Percentiles rank a stretch among this genome's conserved stretches.
Conservation (phyloP, 2,888 invertebrate genomes). For the Hypomecis atomaria region DNA sequence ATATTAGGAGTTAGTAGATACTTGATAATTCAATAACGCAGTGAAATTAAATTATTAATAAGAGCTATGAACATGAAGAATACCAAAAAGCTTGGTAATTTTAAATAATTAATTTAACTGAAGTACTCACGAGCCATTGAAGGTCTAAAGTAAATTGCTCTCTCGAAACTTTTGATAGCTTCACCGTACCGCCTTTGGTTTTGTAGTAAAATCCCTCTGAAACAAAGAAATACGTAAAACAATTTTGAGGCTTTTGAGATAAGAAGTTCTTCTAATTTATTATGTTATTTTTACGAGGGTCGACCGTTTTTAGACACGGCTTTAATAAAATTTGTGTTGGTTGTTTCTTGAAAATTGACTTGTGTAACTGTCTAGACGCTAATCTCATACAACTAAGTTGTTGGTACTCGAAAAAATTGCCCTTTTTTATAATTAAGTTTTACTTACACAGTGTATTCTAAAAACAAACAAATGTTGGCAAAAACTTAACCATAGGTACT, state of each 20-base stretch:
- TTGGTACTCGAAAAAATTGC: not conserved
- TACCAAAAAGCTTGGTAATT: constrained; percentile 48
- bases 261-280: constrained; percentile 36
- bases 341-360: constrained; percentile 25
- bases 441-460: too few relatives aligned
- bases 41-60: constrained; percentile 51
- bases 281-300: constrained; percentile 36
- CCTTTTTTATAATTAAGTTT: not conserved
- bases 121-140: constrained; percentile 94
- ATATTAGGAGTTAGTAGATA: constrained; percentile 36
- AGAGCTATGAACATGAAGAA: constrained; percentile 49
- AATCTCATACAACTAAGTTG: constrained; percentile 20
- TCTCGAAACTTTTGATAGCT: constrained; percentile 95
- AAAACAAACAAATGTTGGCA: too few relatives aligned
- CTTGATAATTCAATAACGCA: constrained; percentile 36
- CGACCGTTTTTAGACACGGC: constrained; percentile 26
- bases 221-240: constrained; percentile 73
- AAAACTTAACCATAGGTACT: too few relatives aligned
- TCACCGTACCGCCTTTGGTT: constrained; percentile 94
- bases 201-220: constrained; percentile 96
- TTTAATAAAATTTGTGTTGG: constrained; percentile 21
- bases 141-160: constrained; percentile 96
- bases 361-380: constrained; percentile 29
- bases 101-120: constrained; percentile 54
- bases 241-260: constrained; percentile 41